These are phyloP conservation scores for Rhagophthalmus giganteus DNA, from an alignment of 2,888 invertebrate genomes.

Conservation along the genomic window DNA sequence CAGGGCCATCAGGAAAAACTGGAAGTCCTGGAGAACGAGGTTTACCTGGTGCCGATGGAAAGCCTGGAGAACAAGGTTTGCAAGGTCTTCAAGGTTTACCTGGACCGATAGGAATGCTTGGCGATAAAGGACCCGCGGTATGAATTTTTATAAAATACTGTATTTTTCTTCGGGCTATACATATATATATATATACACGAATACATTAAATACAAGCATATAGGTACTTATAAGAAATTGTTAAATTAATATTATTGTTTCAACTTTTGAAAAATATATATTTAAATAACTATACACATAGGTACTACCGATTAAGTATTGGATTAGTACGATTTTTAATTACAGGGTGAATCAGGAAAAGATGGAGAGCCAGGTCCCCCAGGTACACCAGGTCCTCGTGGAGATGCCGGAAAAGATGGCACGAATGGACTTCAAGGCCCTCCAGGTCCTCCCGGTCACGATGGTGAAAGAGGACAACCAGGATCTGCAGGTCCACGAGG, in stretches of 20 bases:
- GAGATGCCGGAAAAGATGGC: conserved; percentile 79
- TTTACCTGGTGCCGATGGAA: conserved; percentile 80
- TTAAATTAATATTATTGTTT: neutral
- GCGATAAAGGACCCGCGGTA: conserved; percentile 75
- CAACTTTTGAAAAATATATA: too few relatives aligned
- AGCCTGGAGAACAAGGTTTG: conserved; percentile 79
- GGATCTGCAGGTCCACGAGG: conserved; percentile 80
- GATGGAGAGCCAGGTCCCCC: conserved; percentile 76
- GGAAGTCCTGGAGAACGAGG: conserved; percentile 75
- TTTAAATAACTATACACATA: too few relatives aligned
- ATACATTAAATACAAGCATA: too few relatives aligned
- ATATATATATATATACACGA: too few relatives aligned
- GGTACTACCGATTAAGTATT: too few relatives aligned
- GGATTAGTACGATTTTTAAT: too few relatives aligned
- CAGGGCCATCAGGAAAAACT: conserved; percentile 70
- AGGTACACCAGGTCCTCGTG: conserved; percentile 78
- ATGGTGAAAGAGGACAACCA: conserved; percentile 75
- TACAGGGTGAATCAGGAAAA: conserved; percentile 76
- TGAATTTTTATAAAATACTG: conserved; percentile 35
- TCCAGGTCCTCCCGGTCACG: conserved; percentile 70
- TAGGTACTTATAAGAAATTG: neutral
- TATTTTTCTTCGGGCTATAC: too few relatives aligned
- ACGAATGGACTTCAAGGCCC: conserved; percentile 73
- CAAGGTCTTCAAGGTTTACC: conserved; percentile 80
- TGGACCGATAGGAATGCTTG: conserved; percentile 75